Conservation (phyloP, 2,113 vertebrate species). For the Podilymbus podiceps region DNA sequence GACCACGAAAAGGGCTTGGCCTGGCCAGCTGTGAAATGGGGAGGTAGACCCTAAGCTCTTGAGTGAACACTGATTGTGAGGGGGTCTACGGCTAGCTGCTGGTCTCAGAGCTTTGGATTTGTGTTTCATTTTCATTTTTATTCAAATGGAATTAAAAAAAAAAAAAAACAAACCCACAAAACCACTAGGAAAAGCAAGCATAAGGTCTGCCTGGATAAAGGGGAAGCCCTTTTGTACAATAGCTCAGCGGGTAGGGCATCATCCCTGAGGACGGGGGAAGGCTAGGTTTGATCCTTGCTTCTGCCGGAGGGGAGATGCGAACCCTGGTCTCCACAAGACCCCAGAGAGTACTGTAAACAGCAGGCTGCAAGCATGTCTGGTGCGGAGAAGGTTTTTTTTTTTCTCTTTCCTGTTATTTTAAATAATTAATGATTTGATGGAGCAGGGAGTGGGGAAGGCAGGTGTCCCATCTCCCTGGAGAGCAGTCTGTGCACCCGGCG, state of each 20-base stretch:
- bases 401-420: constrained; percentile 52
- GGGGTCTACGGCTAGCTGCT: not conserved
- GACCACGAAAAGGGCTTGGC: not conserved
- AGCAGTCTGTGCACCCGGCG: constrained; percentile 13
- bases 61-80: not conserved
- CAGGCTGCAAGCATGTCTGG: not conserved
- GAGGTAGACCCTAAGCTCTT: not conserved
- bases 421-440: constrained; percentile 64
- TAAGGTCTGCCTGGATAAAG: constrained; percentile 37
- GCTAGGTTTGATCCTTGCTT: constrained; percentile 22
- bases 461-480: constrained; percentile 51
- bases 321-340: not conserved
- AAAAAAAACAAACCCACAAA: too few species aligned
- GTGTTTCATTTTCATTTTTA: not conserved
- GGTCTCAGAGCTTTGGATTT: not conserved
- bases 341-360: not conserved
- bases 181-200: not conserved
- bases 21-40: not conserved
- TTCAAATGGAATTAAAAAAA: not conserved
- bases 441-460: constrained; percentile 28
- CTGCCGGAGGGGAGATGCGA: constrained; percentile 32
- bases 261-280: not conserved
- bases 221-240: not conserved
- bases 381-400: not conserved
- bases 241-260: not conserved